Conservation (phyloP, 30 jellyfish, hydroid and myxozoan species). For the Turritopsis rubra region DNA sequence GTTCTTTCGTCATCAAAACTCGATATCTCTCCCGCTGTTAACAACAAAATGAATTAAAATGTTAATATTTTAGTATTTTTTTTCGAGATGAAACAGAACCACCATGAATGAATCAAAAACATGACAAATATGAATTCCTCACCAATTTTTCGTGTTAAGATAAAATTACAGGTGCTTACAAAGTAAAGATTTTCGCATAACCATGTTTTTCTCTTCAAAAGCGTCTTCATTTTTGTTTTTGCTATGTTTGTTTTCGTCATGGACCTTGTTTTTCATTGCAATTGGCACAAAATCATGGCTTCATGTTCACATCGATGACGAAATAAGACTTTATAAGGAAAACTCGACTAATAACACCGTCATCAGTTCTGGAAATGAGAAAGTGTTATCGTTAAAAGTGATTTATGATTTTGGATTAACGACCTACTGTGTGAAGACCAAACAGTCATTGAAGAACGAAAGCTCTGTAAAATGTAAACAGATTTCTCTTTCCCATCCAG, state of each 20-base stretch:
- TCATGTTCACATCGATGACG: neutral
- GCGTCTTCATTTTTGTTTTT: neutral
- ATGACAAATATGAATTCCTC: too few relatives aligned
- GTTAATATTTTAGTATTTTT: too few relatives aligned
- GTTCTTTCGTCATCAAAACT: too few relatives aligned
- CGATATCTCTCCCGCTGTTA: too few relatives aligned
- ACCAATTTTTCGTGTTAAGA: too few relatives aligned
- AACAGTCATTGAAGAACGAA: neutral
- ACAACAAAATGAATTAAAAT: too few relatives aligned
- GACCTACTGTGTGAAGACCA: neutral
- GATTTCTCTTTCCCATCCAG: neutral
- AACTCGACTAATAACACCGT: neutral
- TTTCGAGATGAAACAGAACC: too few relatives aligned
- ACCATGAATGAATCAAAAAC: too few relatives aligned
- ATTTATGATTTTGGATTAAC: neutral
- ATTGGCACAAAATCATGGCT: neutral
- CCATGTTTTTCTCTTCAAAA: neutral
- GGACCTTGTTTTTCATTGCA: neutral
- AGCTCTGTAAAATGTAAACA: neutral
- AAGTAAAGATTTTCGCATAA: too few relatives aligned
- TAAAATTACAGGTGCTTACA: too few relatives aligned
- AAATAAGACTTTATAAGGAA: neutral
- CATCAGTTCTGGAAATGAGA: neutral
- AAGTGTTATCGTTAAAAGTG: neutral
- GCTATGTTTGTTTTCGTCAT: neutral